A percentile compares a stretch with the other conserved stretches of the same genome.
These are phyloP conservation scores for Nephrotoma guestfalica DNA, from an alignment of 2,888 invertebrate genomes.

Conservation along the genomic window DNA sequence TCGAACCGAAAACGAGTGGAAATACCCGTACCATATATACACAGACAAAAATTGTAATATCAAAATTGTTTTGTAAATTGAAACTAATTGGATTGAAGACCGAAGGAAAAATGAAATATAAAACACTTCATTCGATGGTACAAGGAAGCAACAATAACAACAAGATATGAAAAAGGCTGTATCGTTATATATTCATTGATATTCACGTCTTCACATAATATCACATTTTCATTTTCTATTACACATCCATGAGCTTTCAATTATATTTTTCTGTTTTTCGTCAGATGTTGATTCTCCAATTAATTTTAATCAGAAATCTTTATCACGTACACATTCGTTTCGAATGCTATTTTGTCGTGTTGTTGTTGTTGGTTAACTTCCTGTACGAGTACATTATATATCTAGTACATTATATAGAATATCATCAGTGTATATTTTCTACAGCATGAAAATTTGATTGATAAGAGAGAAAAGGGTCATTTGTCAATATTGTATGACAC, in stretches of 20 bases:
- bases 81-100: not conserved
- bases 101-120: not conserved
- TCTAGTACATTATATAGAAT: not conserved
- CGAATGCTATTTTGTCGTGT: not conserved
- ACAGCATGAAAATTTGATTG: not conserved
- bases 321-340: not conserved
- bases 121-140: not conserved
- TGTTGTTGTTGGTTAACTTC: not conserved
- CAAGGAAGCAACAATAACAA: not conserved
- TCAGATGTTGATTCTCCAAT: not conserved
- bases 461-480: not conserved
- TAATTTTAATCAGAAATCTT: not conserved
- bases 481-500: not conserved
- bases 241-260: not conserved
- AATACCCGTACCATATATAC: not conserved
- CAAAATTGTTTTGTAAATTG: not conserved
- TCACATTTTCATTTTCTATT: not conserved
- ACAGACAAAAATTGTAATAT: not conserved
- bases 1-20: not conserved
- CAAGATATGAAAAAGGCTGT: not conserved
- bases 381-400: not conserved
- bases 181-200: not conserved
- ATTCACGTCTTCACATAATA: not conserved
- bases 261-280: not conserved
- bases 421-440: not conserved